Conservation (phyloP, 2,888 invertebrate species). For the Drosophila quinaria region DNA sequence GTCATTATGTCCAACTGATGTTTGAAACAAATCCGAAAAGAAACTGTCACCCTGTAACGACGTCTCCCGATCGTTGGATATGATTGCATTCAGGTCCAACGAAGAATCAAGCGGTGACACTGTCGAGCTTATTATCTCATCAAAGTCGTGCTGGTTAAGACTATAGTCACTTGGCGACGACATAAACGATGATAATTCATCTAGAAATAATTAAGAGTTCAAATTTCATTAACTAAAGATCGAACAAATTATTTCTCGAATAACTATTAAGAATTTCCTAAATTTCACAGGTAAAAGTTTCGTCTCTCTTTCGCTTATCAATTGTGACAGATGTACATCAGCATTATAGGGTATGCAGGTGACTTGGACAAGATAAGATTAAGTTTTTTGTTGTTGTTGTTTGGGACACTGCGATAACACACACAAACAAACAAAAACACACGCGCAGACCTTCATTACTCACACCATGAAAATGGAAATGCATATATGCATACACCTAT, state of each 20-base stretch:
- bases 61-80: conserved; percentile 35
- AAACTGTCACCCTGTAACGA: conserved; percentile 39
- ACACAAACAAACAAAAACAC: conserved; percentile 3
- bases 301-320: not conserved
- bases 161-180: conserved; percentile 73
- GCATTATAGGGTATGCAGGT: not conserved
- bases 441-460: not conserved
- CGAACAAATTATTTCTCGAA: not conserved
- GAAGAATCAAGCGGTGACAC: conserved; percentile 75
- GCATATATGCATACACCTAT: conserved; percentile 8
- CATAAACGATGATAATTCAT: conserved; percentile 75
- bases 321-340: not conserved
- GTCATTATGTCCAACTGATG: conserved; percentile 38
- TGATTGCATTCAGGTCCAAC: conserved; percentile 64
- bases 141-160: conserved; percentile 71
- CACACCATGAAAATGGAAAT: not conserved
- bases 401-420: conserved; percentile 10
- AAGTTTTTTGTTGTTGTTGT: conserved; percentile 1
- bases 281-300: not conserved
- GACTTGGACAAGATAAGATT: conserved; percentile 5
- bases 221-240: not conserved
- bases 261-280: no score
- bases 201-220: conserved; percentile 45
- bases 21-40: conserved; percentile 49
- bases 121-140: conserved; percentile 80